Conservation (phyloP, 2,113 vertebrate species). For the Corydoras sp. region DNA sequence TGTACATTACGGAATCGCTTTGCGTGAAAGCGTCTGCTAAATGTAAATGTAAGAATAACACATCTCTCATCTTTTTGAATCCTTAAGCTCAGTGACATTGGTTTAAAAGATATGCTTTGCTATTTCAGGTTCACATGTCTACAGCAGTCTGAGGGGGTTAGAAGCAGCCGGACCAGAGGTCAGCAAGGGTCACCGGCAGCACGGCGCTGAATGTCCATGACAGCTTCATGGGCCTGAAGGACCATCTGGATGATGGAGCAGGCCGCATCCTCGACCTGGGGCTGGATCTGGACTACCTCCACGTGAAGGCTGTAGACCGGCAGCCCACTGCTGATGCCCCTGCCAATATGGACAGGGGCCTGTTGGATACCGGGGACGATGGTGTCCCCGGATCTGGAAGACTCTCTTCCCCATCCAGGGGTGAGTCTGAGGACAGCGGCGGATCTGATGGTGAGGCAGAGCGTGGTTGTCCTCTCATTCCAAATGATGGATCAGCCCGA, state of each 20-base stretch:
- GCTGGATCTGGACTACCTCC: constrained; percentile 75
- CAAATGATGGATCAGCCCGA: constrained; percentile 59
- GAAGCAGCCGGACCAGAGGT: constrained; percentile 48
- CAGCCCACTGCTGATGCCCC: constrained; percentile 75
- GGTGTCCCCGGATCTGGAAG: constrained; percentile 59
- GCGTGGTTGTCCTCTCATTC: constrained; percentile 34
- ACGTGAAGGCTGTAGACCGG: constrained; percentile 76
- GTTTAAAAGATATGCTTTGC: not conserved
- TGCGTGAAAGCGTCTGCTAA: too few species aligned
- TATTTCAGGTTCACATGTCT: constrained; percentile 44
- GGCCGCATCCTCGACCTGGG: constrained; percentile 69
- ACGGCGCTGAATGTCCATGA: constrained; percentile 79
- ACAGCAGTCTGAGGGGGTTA: constrained; percentile 68
- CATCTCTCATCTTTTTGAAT: too few species aligned
- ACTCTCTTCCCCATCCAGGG: constrained; percentile 53
- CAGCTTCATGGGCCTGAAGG: constrained; percentile 96
- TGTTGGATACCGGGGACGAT: constrained; percentile 68
- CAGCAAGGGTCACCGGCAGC: constrained; percentile 46
- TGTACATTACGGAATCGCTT: too few species aligned
- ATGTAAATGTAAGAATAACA: too few species aligned
- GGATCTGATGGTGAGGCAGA: constrained; percentile 74
- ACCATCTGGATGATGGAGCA: constrained; percentile 78
- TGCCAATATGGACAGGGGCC: constrained; percentile 78
- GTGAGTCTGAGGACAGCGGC: constrained; percentile 71
- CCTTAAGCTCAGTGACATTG: too few species aligned